These are phyloP conservation scores for Scrobipalpa costella DNA, from an alignment of 2,888 invertebrate genomes.

Conservation along the genomic window DNA sequence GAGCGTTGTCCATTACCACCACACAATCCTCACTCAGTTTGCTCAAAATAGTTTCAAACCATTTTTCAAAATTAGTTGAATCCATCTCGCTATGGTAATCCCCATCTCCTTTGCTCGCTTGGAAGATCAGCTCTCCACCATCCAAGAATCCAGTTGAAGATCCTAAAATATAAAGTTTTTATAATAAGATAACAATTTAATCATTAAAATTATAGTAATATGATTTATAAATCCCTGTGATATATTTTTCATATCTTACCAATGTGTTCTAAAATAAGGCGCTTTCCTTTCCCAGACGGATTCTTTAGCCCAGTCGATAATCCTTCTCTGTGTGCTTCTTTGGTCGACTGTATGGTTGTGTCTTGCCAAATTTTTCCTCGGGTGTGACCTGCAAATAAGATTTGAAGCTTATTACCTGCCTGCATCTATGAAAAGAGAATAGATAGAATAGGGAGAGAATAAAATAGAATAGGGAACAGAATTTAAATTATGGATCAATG, in stretches of 20 bases:
- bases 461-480: too few relatives aligned
- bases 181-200: background rate
- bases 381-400: background rate
- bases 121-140: background rate
- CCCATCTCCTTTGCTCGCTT: background rate
- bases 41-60: background rate
- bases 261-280: background rate
- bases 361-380: background rate
- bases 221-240: too few relatives aligned
- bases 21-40: slow-evolving; percentile 24
- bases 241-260: too few relatives aligned
- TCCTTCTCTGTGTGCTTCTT: background rate
- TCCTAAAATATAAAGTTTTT: background rate
- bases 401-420: too few relatives aligned
- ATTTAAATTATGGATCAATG: too few relatives aligned
- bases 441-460: too few relatives aligned
- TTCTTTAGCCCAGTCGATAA: slow-evolving; percentile 4
- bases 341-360: background rate
- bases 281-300: background rate
- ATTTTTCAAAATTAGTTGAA: background rate
- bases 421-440: too few relatives aligned
- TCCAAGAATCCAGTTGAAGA: background rate
- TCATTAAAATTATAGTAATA: too few relatives aligned
- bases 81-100: slow-evolving; percentile 19
- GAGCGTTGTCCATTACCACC: slow-evolving; percentile 32